Evolutionary conservation across 2,113 vertebrate species (phyloP).

Genomic region (Lophura nycthemera): DNA sequence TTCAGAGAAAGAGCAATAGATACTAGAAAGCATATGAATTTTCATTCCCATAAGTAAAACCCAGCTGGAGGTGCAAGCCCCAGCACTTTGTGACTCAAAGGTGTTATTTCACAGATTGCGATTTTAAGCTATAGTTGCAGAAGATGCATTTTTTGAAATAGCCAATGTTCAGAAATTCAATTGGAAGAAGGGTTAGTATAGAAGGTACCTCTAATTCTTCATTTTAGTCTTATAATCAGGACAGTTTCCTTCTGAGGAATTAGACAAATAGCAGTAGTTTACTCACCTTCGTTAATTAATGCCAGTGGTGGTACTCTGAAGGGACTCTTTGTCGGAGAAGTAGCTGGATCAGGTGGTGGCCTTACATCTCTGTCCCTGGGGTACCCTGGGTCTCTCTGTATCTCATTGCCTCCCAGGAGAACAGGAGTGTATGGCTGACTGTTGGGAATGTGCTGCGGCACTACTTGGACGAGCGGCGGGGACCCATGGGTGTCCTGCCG

Average conservation of each 20-base stretch:
- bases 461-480: conserved; percentile 94
- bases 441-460: conserved; percentile 89
- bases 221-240: accelerated
- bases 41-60: not conserved
- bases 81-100: not conserved
- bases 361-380: conserved; percentile 82
- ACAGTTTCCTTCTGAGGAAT: not conserved
- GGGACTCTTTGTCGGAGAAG: conserved; percentile 84
- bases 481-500: conserved; percentile 84
- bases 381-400: conserved; percentile 90
- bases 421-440: conserved; percentile 83
- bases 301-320: conserved; percentile 86
- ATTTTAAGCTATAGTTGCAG: not conserved
- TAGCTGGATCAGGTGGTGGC: conserved; percentile 80
- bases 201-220: not conserved
- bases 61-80: not conserved
- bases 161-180: not conserved
- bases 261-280: not conserved
- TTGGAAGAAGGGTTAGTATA: not conserved
- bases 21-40: not conserved
- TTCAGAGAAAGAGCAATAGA: not conserved
- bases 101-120: accelerated
- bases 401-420: conserved; percentile 88
- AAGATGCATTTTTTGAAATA: not conserved
- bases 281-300: conserved; percentile 89